Evolutionary conservation across 2,888 invertebrate genomes (phyloP).

Genomic region (Epinotia bilunana): DNA sequence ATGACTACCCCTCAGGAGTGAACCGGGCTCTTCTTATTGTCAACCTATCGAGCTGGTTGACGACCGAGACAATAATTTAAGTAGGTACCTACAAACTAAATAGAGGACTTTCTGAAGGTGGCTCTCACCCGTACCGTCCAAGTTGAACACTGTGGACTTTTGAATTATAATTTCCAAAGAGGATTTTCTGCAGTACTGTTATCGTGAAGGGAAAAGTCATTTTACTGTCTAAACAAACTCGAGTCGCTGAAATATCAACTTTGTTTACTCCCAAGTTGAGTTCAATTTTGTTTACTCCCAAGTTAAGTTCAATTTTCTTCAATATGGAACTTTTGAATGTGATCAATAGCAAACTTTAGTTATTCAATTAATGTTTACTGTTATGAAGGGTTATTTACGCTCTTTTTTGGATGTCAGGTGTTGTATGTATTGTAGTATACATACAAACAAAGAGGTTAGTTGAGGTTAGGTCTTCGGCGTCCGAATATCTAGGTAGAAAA

Average conservation of each 20-base stretch:
- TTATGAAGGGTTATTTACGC: neutral
- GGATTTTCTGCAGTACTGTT: conserved; percentile 57
- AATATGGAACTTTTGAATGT: conserved; percentile 8
- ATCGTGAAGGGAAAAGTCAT: conserved; percentile 49
- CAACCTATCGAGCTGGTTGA: too few species aligned
- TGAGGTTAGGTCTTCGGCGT: too few species aligned
- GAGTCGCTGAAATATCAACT: neutral
- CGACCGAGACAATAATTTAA: too few species aligned
- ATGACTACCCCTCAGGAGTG: too few species aligned
- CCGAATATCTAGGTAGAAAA: too few species aligned
- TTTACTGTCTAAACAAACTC: neutral
- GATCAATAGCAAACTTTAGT: conserved; percentile 28
- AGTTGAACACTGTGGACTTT: conserved; percentile 44
- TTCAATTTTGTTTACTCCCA: neutral
- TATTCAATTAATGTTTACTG: conserved; percentile 17
- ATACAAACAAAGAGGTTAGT: too few species aligned
- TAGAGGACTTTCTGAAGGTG: too few species aligned
- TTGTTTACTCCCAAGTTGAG: neutral
- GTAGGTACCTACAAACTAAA: too few species aligned
- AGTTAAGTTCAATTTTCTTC: neutral
- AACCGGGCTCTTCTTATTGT: too few species aligned
- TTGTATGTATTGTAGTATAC: too few species aligned
- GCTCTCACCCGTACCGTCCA: conserved; percentile 29
- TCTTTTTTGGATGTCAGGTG: neutral
- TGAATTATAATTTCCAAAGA: conserved; percentile 53